Evolutionary conservation across 35 echinoderm and acorn worm species (phyloP), one percentile per base, ranked within the genome.

Genomic region (Apostichopus californicus): DNA sequence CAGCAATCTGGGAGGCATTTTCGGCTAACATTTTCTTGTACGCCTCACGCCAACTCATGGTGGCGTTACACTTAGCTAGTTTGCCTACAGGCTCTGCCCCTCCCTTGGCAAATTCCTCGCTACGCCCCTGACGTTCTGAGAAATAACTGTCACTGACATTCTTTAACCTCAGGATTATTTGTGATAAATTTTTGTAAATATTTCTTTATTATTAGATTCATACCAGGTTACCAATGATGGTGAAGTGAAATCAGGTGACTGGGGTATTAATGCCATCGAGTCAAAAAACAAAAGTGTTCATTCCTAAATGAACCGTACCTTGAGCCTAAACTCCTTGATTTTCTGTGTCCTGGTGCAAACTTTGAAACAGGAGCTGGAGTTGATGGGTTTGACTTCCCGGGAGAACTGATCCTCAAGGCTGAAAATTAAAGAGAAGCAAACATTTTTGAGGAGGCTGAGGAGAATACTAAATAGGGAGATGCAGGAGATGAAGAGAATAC

Each of bases 301-400:
- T n/a, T 18, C 21, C 21, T 18, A 18, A 21, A 46, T 15, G 11
- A 77, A 63, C 93, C 95, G 93, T 86, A 99, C 97, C 94, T 96
- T 59, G 97, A 92, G n/a, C 97, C 95, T 99, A 99, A 96, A 79
- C 95, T 96, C 88, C 94, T 92, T 56, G 95, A 91, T 79, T 99
- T 99, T 87, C 95, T 90, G 90, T 99, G 97, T 86, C 97, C 93
- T 6, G 97, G 97, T 26, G 94, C 93, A 96, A 98, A 99, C 78
- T 93, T 99, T 52, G 94, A 75, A 17, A 95, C 78, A 52, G 95
- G 61, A 46, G 86, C 87, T 46, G 97, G 97, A 17, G 95, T 99
- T 8, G 95, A 92, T 8, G 96, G 96, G 65, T 83, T 98, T 12
- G 94, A 94, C 52, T 98, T 98, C 14, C 96, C 96, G 77, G 92